phyloP scores from a whole-genome alignment of 2,888 invertebrate species.

The Limnephilus lunatus region DNA sequence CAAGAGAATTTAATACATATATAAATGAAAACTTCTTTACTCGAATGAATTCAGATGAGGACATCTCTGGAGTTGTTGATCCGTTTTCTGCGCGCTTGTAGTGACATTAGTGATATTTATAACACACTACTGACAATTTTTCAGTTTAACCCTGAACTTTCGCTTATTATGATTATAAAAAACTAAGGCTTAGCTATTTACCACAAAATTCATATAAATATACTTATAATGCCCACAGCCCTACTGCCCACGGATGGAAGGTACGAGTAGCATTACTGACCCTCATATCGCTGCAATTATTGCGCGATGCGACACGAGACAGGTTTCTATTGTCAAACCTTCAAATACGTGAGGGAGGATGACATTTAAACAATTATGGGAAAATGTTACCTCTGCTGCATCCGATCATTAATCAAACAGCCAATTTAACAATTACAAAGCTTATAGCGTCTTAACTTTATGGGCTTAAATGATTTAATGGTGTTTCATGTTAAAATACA shows the following conservation, averaged over 20 bases:
- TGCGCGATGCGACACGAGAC: background rate
- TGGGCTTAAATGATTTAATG: background rate
- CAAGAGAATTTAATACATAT: too few species aligned
- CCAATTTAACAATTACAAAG: background rate
- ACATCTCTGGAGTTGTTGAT: too few species aligned
- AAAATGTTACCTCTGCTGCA: background rate
- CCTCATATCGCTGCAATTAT: background rate
- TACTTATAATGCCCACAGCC: background rate
- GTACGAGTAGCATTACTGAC: background rate
- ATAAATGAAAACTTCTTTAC: too few species aligned
- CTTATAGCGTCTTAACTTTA: background rate
- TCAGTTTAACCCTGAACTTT: too few species aligned
- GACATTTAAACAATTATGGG: background rate
- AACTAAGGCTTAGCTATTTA: too few species aligned
- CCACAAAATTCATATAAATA: background rate
- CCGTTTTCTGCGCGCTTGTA: too few species aligned
- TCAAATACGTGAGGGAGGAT: background rate
- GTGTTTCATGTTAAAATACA: background rate
- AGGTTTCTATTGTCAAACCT: conserved; percentile 22
- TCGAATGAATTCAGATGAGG: too few species aligned
- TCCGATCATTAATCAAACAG: background rate
- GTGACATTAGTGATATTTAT: too few species aligned
- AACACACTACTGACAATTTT: too few species aligned
- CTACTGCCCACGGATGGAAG: background rate
- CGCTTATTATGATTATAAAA: too few species aligned